phyloP scores from a whole-genome alignment of 1,140 invertebrate species.

The Drosophila kanapiae region DNA sequence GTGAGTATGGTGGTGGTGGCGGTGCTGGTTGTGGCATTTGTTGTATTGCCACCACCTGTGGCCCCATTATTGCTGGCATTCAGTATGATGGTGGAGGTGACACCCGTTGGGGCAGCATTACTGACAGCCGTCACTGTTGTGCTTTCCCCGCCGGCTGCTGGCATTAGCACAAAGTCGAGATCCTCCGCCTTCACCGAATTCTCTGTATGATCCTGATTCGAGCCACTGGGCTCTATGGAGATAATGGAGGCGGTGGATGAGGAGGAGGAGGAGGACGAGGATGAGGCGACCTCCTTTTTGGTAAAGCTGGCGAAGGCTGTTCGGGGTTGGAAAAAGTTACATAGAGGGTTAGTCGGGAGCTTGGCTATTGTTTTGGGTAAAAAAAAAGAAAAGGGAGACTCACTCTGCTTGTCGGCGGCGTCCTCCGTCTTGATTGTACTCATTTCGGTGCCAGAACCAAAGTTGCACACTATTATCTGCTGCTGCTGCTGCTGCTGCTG shows the following conservation, averaged over 20 bases:
- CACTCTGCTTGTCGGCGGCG: conserved; percentile 67
- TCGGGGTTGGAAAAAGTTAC: background rate
- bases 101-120: background rate
- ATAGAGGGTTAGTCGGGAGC: background rate
- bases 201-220: conserved; percentile 24
- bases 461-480: conserved; percentile 68
- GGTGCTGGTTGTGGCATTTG: background rate
- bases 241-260: conserved; percentile 69
- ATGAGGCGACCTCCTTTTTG: conserved; percentile 65
- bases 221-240: conserved; percentile 59
- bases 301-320: conserved; percentile 71
- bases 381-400: conserved; percentile 4
- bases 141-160: conserved; percentile 21
- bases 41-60: conserved; percentile 16
- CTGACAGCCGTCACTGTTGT: conserved; percentile 1
- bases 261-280: conserved; percentile 56
- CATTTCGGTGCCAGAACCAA: conserved; percentile 53
- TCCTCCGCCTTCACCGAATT: conserved; percentile 47
- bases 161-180: conserved; percentile 56
- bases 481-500: conserved; percentile 48
- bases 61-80: conserved; percentile 37
- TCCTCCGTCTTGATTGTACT: conserved; percentile 66
- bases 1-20: conserved; percentile 44
- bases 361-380: too few species aligned
- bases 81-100: conserved; percentile 17